Evolutionary conservation across 2,888 invertebrate species (phyloP), one percentile per base, ranked within the genome.

Genomic region (Dysmachus trigonus): DNA sequence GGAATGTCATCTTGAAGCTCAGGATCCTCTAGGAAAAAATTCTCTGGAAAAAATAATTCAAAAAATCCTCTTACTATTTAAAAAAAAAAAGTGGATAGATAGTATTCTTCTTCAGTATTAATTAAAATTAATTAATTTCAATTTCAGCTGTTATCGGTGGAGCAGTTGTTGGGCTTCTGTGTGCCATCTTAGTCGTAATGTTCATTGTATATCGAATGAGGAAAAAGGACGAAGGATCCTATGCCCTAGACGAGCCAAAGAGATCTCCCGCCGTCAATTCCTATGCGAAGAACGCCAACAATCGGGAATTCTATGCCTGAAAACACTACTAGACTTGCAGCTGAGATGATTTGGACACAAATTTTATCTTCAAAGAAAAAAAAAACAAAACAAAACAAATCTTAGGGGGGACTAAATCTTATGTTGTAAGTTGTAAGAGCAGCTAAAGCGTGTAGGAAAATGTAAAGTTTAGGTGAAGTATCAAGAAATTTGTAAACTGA

Each of bases 141-240:
- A 87, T 95, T 95, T 88, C 94, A 99, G 99, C 99, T 92, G 98
- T 99, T 89, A 98, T 99, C 92, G 99, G 99, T 90, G 99, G 99
- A 89, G 98, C 99, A 89, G 98, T 99, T 86, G 99, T 99, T 83
- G 98, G 99, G 87, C 94, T 99, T 87, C 94, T 99, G 87, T 98
- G 99, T 93, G 98, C 99, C 91, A 99, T 99, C 93, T 95, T 99
- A 89, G 97, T 99, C 91, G 98, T 99, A 89, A 99, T 99, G 98
- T 99, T 99, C 94, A 98, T 99, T 92, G 98, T 99, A 81, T 99
- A 99, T 93, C 96, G 99, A 92, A 99, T 99, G 98, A 96, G 99
- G 93, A 99, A 99, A 95, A 99, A 99, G 95, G 99, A 99, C 93
- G 99, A 99, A 92, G 99, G 99, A 87, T 98, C 98, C 89, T 99